These are phyloP conservation scores for Rhingia campestris DNA, from an alignment of 2,888 invertebrate genomes.

Conservation along the genomic window DNA sequence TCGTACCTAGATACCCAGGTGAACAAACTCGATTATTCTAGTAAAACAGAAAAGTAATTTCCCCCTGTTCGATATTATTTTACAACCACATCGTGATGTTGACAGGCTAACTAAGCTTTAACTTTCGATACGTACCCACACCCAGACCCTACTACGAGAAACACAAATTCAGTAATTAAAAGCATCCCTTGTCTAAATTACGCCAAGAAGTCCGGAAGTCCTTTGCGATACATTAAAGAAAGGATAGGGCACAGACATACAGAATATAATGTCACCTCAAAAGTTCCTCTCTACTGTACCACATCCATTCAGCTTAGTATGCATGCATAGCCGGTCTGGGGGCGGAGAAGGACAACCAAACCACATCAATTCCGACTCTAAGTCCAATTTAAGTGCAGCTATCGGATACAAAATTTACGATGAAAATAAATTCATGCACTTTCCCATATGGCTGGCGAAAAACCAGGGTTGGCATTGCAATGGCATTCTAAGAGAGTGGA, in stretches of 20 bases:
- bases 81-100: too few relatives aligned
- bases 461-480: conserved; percentile 2
- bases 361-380: conserved; percentile 9
- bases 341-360: neutral
- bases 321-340: neutral
- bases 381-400: conserved; percentile 13
- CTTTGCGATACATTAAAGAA: too few relatives aligned
- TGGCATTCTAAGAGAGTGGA: neutral
- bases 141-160: too few relatives aligned
- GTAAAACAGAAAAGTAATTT: too few relatives aligned
- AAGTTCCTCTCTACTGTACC: neutral
- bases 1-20: too few relatives aligned
- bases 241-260: neutral
- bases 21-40: too few relatives aligned
- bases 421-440: conserved; percentile 20
- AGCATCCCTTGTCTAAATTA: too few relatives aligned
- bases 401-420: conserved; percentile 21
- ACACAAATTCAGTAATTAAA: too few relatives aligned
- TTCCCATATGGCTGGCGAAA: conserved; percentile 2
- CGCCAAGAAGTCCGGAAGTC: too few relatives aligned
- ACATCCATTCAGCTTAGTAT: neutral
- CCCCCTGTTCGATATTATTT: too few relatives aligned
- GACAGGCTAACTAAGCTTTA: too few relatives aligned
- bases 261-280: neutral
- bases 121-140: too few relatives aligned